Evolutionary conservation across 2,888 invertebrate species (phyloP).

Genomic region (Rhynchonema sp.): DNA sequence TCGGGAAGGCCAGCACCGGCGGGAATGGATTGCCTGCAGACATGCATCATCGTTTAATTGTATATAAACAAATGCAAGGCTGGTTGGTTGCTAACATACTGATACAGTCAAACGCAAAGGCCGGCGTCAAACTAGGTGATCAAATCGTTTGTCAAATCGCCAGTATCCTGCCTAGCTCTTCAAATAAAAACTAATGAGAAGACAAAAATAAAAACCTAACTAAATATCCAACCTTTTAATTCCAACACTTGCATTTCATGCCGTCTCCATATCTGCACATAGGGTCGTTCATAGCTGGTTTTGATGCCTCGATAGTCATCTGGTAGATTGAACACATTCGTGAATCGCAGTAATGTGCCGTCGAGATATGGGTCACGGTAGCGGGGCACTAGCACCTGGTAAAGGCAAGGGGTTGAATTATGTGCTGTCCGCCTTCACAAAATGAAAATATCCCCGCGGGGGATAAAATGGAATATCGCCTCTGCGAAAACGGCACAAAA

Average conservation of each 20-base stretch:
- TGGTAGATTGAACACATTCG: background rate
- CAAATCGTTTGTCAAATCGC: too few relatives aligned
- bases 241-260: constrained; percentile 3
- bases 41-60: too few relatives aligned
- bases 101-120: background rate
- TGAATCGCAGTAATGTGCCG: background rate
- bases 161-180: too few relatives aligned
- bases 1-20: background rate
- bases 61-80: background rate
- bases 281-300: background rate
- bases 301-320: background rate
- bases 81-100: background rate
- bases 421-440: background rate
- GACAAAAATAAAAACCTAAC: background rate
- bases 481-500: too few relatives aligned
- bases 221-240: constrained; percentile 4
- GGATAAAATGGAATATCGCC: background rate
- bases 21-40: background rate
- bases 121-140: too few relatives aligned
- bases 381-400: background rate
- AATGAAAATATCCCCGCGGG: background rate
- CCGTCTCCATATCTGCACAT: background rate
- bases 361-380: background rate
- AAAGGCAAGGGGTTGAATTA: background rate
- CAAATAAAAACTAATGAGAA: too few relatives aligned